phyloP scores from a whole-genome alignment of 2,797 vertebrate species.

The Macroramphosus scolopax region DNA sequence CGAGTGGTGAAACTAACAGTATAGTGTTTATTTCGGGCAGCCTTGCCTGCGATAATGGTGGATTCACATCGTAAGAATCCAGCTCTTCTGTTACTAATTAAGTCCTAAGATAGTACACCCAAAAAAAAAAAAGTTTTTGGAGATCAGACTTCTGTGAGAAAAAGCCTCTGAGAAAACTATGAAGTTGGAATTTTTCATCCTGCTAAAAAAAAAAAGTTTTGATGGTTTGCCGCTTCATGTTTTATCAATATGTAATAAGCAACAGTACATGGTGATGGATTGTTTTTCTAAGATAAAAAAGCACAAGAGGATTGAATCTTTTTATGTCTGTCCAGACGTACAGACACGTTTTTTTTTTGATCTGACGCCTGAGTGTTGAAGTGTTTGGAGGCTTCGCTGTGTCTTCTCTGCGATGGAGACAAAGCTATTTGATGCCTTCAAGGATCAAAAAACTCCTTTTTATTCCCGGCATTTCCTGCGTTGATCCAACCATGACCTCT shows the following conservation, averaged over 20 bases:
- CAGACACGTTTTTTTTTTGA: conserved; percentile 13
- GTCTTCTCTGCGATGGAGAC: conserved; percentile 22
- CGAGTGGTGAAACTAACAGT: conserved; percentile 13
- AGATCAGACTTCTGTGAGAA: conserved; percentile 29
- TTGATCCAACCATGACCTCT: not conserved
- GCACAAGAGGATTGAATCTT: conserved; percentile 1
- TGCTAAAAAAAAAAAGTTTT: too few relatives aligned
- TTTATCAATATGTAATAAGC: conserved; percentile 2
- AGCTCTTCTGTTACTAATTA: conserved; percentile 54
- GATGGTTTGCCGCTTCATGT: not conserved
- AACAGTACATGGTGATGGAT: not conserved
- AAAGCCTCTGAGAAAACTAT: conserved; percentile 31
- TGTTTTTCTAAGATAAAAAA: conserved; percentile 3
- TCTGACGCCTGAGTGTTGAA: conserved; percentile 11
- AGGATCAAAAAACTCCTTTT: not conserved
- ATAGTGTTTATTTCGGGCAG: conserved; percentile 31
- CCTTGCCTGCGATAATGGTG: conserved; percentile 19
- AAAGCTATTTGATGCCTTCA: conserved; percentile 28
- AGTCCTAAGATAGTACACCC: conserved; percentile 30
- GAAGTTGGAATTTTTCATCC: conserved; percentile 27
- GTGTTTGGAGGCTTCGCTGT: conserved; percentile 27
- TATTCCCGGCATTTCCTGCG: not conserved
- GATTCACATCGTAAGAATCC: conserved; percentile 10
- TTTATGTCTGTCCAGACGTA: conserved; percentile 1
- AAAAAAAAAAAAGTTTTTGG: conserved; percentile 14